Evolutionary conservation across 2,797 vertebrate species (phyloP), one percentile per base, ranked within the genome.

Genomic region (Sebastolobus altivelis): DNA sequence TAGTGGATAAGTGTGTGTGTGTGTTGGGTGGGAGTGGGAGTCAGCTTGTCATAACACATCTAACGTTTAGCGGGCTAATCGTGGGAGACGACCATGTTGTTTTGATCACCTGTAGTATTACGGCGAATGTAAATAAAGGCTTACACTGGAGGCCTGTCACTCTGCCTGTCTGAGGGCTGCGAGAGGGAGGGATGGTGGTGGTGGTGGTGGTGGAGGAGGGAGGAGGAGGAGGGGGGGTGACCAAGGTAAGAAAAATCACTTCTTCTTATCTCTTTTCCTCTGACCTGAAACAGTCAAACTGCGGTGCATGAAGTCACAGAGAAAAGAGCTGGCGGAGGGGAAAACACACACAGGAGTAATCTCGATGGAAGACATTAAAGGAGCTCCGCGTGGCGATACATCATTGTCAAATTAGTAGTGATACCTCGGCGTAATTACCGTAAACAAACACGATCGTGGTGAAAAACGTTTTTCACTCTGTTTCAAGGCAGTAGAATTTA

Each of bases 91-190:
- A 87, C 89, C 91, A 83, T 93, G 89, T 94, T 95, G 94, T 95
- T 94, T 91, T 93, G 93, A 94, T 93, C 92, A 92, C 93, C 93
- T 94, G 93, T 94, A 91, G 92, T 92, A 92, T 94, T 93, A 93
- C 73, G n/a, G 87, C 85, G 74, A 90, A 92, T 92, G 91, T 94
- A 93, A 94, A 95, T 94, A 94, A 94, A 87, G 87, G 92, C 92
- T 93, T 91, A 89, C 55, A 62, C 82, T 76, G 86, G 83, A 91
- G 90, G 88, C 92, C 86, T 90, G 92, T 91, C 91, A 92, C 83
- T 91, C 88, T 5, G 83, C 69, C 81, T 88, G 88, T 86, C 87
- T 80, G 84, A 38, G 65, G 74, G 62, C 73, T 82, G 84, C 12
- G 38, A 38, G 55, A 35, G 69, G 58, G 60, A 8, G 54, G 54